Evolutionary conservation across 2,113 vertebrate genomes (phyloP), one percentile per base, ranked within the genome.

Genomic region (Halichoeres trimaculatus): DNA sequence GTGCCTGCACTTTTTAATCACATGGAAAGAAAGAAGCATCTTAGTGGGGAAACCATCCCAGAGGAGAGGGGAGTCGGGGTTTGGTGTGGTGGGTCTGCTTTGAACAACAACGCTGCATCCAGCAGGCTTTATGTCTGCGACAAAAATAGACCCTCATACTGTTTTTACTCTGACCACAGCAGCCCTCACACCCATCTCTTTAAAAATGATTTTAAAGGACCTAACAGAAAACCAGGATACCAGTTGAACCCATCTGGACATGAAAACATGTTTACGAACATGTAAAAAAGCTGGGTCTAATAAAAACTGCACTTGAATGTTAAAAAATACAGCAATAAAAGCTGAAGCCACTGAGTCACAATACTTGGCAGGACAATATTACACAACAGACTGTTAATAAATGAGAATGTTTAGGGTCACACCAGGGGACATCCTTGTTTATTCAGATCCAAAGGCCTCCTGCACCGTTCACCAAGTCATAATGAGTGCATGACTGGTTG

Each of bases 101-200:
- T 77, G 61, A 84, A 83, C 76, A 85, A 59, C 57, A 54, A 14
- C 6, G 1, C 14, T 13, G 20, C 43, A 81, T 69, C 61, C 51
- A 71, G 50, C 24, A 61, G 59, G 56, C 17, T 68, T 64, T 62
- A 60, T 83, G 23, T 72, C n/a, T n/a, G 23, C 59, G 57, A 56
- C 66, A 16, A 74, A 84, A 90, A 89, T 76, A 80, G 69, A 83
- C 41, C 47, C 69, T 54, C 55, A 57, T 56, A 24, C 72, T 73
- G 50, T 19, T 56, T 71, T 81, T 61, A 41, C 20, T 64, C 60
- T 65, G 47, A 74, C 85, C 85, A 68, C 83, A 80, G 43, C 10
- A 52, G 13, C 59, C 67, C 58, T 50, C 77, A 80, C 86, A 64
- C 84, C 86, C 89, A 85, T 61, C 19, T 62, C 30, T 86, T 70